These are phyloP conservation scores for Hydriomena furcata DNA, from an alignment of 2,888 invertebrate genomes.

Conservation along the genomic window DNA sequence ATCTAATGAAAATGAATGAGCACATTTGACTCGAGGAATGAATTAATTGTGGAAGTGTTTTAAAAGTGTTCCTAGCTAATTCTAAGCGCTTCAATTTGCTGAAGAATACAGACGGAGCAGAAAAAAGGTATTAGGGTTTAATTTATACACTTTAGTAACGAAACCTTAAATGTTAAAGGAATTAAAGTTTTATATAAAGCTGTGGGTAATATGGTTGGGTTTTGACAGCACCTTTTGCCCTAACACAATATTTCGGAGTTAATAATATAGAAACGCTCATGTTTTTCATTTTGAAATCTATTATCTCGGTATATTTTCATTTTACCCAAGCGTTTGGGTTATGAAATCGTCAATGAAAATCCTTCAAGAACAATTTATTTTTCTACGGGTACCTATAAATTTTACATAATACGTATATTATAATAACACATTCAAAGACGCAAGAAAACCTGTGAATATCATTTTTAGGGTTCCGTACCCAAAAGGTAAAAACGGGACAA, in stretches of 20 bases:
- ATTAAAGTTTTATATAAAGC: constrained; percentile 9
- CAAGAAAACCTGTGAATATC: too few species aligned
- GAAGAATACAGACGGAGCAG: too few species aligned
- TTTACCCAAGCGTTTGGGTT: not conserved
- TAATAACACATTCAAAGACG: too few species aligned
- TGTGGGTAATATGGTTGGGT: constrained; percentile 8
- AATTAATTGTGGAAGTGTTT: too few species aligned
- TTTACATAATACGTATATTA: too few species aligned
- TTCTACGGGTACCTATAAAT: too few species aligned
- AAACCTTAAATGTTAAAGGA: constrained; percentile 1
- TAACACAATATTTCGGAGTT: constrained; percentile 4
- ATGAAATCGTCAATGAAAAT: not conserved
- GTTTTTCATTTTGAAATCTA: not conserved
- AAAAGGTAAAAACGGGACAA: too few species aligned
- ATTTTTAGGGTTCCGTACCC: too few species aligned
- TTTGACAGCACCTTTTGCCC: constrained; percentile 10
- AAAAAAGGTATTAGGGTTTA: not conserved
- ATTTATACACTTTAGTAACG: not conserved
- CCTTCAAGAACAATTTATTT: not conserved
- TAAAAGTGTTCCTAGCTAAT: too few species aligned
- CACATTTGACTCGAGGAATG: too few species aligned
- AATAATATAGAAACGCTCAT: not conserved
- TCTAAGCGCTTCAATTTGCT: too few species aligned
- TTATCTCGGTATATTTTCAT: not conserved
- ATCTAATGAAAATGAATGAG: too few species aligned